A percentile compares a stretch with the other conserved stretches of the same genome.
Evolutionary conservation across 2,113 vertebrate genomes (phyloP).

Genomic region (Collichthys lucidus): DNA sequence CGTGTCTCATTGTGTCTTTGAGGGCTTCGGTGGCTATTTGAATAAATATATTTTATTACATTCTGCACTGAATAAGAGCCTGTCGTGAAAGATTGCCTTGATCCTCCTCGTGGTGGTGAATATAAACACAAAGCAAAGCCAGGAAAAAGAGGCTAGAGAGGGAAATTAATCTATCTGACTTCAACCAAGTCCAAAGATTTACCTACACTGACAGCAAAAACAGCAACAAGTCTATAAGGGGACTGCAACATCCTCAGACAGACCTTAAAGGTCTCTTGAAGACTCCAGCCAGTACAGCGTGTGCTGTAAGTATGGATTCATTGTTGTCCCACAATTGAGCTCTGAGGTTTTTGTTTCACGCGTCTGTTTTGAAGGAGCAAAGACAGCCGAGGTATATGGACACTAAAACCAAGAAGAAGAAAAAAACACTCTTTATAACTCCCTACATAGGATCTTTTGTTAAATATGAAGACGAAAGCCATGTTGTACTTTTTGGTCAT

Average conservation of each 20-base stretch:
- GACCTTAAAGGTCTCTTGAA: background rate
- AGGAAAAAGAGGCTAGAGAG: background rate
- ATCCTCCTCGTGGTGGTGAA: background rate
- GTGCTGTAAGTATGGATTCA: conserved; percentile 53
- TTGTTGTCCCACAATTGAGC: conserved; percentile 53
- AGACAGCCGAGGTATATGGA: background rate
- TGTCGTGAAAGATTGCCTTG: background rate
- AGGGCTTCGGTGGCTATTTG: too few species aligned
- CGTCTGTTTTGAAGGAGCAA: too few species aligned
- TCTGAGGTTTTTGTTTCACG: conserved; percentile 47
- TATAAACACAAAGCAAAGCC: background rate
- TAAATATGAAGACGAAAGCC: background rate
- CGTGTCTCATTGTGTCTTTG: background rate
- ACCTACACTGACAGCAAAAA: conserved; percentile 32
- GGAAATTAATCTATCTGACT: conserved; percentile 11
- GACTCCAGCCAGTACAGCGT: conserved; percentile 45
- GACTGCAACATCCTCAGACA: conserved; percentile 46
- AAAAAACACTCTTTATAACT: background rate
- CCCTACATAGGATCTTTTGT: too few species aligned
- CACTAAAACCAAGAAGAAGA: background rate
- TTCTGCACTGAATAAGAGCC: background rate
- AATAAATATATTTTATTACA: too few species aligned
- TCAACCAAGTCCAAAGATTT: conserved; percentile 4
- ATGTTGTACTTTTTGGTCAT: conserved; percentile 2
- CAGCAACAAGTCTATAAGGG: conserved; percentile 71